Base-by-base conservation (phyloP, 2,888 invertebrate species). In the Hydrotaea cyrtoneurina region DNA sequence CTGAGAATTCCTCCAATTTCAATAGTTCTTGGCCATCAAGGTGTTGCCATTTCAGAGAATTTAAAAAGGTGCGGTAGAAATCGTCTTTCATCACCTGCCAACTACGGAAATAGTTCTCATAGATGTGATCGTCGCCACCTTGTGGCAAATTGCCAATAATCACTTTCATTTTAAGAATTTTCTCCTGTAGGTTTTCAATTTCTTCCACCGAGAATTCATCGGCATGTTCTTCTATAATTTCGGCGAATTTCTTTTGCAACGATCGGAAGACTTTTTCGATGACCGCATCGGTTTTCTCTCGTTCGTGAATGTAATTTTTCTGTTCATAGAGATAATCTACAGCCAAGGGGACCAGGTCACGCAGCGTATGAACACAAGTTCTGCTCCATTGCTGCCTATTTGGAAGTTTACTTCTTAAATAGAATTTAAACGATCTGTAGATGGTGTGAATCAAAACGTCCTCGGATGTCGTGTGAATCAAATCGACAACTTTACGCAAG, bases 61-160 rank as follows among this genome's bases (percentile, higher is more conserved):
- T 84, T 79, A 90, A 39, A 69, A 91, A 91, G 74, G 90, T 91
- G 76, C 86, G 81, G 57, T 90, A 88, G 76, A 90, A 90, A 23
- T 53, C 46, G 13, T 87, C 87, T 0, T 57, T n/a, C 8, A 53
- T 31, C 0, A 78, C 72, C 2, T 82, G 21, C 79, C 84, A 85
- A 0, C 64, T 46, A 0, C 23, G 57, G 0, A 86, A 82, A 13
- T 79, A 83, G 0, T 89, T 86, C 10, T n/a, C 55, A 69, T 83
- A 90, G 23, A 88, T 90, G 7, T 87, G 43, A 0, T 78, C 77
- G 3, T 75, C 86, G 0, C 81, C 87, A 21, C 87, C 83, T 3
- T 71, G 71, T 1, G 90, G 90, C 83, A 91, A 78, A 46, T 90
- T 90, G 72, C 91, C 90, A 0, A 90, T 75, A 21, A 90, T 90